phyloP scores from a whole-genome alignment of 2,797 vertebrate genomes.

The Mormyrus proboscirostris region DNA sequence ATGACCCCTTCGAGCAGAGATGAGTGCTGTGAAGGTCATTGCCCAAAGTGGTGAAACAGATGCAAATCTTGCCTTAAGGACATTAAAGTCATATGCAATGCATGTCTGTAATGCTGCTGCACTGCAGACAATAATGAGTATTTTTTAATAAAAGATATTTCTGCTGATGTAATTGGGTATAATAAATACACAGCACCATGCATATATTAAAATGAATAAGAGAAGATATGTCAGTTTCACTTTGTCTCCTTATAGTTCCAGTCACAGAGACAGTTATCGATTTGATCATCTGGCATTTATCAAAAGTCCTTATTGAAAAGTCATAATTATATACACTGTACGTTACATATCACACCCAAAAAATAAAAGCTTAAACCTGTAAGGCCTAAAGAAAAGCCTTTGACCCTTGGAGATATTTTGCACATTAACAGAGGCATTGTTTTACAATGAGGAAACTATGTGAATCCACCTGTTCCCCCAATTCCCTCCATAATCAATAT shows the following conservation, averaged over 20 bases:
- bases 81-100: neutral
- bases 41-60: conserved; percentile 40
- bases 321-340: neutral
- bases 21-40: conserved; percentile 56
- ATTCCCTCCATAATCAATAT: conserved; percentile 68
- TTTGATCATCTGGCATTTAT: neutral
- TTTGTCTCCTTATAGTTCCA: neutral
- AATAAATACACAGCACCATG: neutral
- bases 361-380: conserved; percentile 50
- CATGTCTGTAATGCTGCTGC: neutral
- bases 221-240: neutral
- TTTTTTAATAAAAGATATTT: neutral
- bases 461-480: conserved; percentile 32
- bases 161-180: neutral
- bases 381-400: conserved; percentile 58
- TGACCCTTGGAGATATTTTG: conserved; percentile 53
- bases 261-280: neutral
- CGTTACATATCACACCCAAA: conserved; percentile 25
- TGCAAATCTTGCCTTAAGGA: conserved; percentile 48
- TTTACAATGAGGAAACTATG: conserved; percentile 44
- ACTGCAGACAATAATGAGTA: neutral
- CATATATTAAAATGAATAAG: neutral
- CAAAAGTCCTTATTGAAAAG: neutral
- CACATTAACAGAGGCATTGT: conserved; percentile 13
- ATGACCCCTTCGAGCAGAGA: conserved; percentile 86